Conservation (phyloP, 2,797 vertebrate species). For the Malacoctenus gilli region DNA sequence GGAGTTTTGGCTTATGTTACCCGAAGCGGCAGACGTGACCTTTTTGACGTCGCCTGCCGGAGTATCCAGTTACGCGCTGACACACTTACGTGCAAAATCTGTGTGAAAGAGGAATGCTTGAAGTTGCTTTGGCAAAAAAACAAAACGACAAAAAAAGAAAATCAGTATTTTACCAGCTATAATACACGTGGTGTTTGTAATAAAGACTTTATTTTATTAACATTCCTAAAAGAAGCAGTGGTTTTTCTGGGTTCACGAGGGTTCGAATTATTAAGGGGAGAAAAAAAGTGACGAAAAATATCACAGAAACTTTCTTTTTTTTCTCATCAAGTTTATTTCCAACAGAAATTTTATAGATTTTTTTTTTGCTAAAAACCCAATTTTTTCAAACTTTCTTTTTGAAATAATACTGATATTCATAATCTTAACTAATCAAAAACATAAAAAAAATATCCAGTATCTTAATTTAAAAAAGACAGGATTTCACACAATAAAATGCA, state of each 20-base stretch:
- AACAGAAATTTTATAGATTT: too few species aligned
- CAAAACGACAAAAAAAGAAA: too few species aligned
- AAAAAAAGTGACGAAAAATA: too few species aligned
- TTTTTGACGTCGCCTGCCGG: constrained; percentile 18
- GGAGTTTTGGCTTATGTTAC: constrained; percentile 48
- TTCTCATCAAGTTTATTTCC: too few species aligned
- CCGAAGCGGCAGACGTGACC: constrained; percentile 32
- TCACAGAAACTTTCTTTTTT: too few species aligned
- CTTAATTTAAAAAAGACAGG: too few species aligned
- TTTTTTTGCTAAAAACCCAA: too few species aligned
- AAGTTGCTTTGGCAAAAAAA: constrained; percentile 25
- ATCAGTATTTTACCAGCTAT: constrained; percentile 41
- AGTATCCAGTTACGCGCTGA: constrained; percentile 7
- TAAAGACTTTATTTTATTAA: constrained; percentile 75
- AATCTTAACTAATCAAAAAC: too few species aligned
- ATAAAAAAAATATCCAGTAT: too few species aligned
- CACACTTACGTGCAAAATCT: constrained; percentile 9
- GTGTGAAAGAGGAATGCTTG: constrained; percentile 15
- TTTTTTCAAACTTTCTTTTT: too few species aligned
- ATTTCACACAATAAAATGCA: too few species aligned
- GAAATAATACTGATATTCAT: too few species aligned
- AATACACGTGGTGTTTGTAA: constrained; percentile 62
- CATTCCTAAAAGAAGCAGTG: constrained; percentile 42
- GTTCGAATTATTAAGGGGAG: background rate
- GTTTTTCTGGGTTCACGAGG: constrained; percentile 7